Evolutionary conservation across 2,797 vertebrate genomes (phyloP).

Genomic region (Oryzias sinensis): DNA sequence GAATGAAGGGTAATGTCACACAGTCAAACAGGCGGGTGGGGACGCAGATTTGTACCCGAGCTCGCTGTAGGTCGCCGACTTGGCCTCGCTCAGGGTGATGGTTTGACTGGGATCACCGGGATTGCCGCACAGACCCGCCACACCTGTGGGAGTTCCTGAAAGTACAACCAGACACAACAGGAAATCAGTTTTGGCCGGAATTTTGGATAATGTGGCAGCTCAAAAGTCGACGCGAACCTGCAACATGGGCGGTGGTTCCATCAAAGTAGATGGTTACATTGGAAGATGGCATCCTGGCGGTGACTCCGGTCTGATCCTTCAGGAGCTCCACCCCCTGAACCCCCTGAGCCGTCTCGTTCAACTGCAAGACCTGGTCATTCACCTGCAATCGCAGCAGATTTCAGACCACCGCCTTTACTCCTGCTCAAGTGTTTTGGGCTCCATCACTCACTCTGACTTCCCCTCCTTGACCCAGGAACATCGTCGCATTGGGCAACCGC

Average conservation of each 20-base stretch:
- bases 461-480: constrained; percentile 5
- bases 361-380: neutral
- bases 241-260: neutral
- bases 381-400: constrained; percentile 1
- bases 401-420: neutral
- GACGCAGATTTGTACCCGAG: constrained; percentile 4
- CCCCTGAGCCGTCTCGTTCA: neutral
- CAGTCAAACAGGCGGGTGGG: neutral
- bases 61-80: neutral
- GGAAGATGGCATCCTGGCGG: neutral
- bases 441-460: constrained; percentile 4
- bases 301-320: constrained; percentile 10
- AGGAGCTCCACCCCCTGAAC: neutral
- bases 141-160: neutral
- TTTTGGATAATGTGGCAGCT: too few relatives aligned
- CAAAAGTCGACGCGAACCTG: constrained; percentile 7
- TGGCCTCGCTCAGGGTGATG: neutral
- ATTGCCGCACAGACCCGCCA: constrained; percentile 16
- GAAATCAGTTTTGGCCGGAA: neutral
- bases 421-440: neutral
- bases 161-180: neutral
- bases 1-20: neutral
- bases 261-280: constrained; percentile 12
- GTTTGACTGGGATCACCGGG: neutral
- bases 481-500: neutral